Conservation (phyloP, 2,113 vertebrate genomes). For the Cairina moschata region DNA sequence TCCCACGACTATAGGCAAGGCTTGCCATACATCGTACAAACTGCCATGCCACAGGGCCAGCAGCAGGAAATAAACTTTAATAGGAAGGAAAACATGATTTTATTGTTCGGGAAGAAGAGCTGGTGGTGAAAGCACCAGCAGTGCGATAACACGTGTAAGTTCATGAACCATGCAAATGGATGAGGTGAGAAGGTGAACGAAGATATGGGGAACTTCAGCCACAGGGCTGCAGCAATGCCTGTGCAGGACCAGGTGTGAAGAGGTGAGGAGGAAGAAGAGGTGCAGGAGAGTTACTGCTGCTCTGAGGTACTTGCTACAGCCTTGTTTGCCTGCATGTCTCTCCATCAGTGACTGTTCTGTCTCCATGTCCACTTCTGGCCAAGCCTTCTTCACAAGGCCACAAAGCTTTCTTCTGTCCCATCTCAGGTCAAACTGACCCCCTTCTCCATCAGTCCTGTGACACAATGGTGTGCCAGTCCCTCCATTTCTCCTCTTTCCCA, state of each 20-base stretch:
- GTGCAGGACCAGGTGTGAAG: not conserved
- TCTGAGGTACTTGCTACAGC: not conserved
- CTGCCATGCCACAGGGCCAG: not conserved
- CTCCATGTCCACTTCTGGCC: not conserved
- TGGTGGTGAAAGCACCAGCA: not conserved
- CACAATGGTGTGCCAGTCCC: not conserved
- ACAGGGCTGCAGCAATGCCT: not conserved
- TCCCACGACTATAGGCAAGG: not conserved
- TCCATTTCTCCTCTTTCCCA: not conserved
- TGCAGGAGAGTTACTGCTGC: not conserved
- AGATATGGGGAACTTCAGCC: not conserved
- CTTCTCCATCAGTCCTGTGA: not conserved
- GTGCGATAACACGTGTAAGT: not conserved
- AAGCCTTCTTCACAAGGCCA: not conserved
- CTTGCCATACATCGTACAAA: not conserved
- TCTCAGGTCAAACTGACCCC: rapidly evolving
- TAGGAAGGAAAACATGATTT: not conserved
- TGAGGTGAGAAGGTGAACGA: not conserved
- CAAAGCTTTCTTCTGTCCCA: not conserved
- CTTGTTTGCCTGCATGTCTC: not conserved
- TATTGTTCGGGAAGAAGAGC: not conserved
- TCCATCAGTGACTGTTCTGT: not conserved
- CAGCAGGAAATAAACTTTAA: not conserved
- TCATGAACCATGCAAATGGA: not conserved
- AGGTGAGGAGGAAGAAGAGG: not conserved